A percentile compares a stretch with the other conserved stretches of the same genome.
Evolutionary conservation across 2,113 vertebrate species (phyloP).

Genomic region (Tamias sibiricus): DNA sequence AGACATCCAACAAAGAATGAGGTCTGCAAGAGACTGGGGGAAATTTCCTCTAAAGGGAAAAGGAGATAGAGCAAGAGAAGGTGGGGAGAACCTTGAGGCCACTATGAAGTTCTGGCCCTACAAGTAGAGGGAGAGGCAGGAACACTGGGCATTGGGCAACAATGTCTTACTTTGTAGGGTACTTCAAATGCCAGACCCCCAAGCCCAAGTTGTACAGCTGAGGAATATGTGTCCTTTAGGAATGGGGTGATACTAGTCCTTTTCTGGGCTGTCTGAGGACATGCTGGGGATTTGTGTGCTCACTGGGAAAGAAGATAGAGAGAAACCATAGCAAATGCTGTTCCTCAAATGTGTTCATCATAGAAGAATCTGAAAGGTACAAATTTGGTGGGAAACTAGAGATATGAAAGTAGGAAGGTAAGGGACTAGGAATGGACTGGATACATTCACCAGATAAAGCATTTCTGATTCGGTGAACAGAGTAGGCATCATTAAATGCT

Average conservation of each 20-base stretch:
- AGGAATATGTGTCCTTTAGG: background rate
- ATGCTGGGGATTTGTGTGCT: background rate
- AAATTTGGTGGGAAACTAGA: background rate
- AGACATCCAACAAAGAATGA: background rate
- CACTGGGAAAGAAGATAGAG: background rate
- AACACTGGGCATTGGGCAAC: accelerated
- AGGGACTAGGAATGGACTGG: background rate
- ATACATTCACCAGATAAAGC: background rate
- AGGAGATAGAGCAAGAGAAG: background rate
- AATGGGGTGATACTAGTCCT: accelerated
- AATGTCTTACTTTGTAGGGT: accelerated
- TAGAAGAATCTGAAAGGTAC: background rate
- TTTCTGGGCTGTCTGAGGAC: too few species aligned
- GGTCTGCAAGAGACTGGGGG: background rate
- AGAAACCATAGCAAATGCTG: accelerated
- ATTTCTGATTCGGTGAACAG: background rate
- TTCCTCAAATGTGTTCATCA: background rate
- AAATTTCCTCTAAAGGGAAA: background rate
- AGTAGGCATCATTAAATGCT: background rate
- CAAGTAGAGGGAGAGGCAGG: background rate
- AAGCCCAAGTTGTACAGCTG: background rate
- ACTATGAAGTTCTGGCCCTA: background rate
- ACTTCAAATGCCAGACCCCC: accelerated
- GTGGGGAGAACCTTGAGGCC: accelerated
- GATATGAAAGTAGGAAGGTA: background rate